phyloP scores from a whole-genome alignment of 2,113 vertebrate species.

The Neotoma lepida region DNA sequence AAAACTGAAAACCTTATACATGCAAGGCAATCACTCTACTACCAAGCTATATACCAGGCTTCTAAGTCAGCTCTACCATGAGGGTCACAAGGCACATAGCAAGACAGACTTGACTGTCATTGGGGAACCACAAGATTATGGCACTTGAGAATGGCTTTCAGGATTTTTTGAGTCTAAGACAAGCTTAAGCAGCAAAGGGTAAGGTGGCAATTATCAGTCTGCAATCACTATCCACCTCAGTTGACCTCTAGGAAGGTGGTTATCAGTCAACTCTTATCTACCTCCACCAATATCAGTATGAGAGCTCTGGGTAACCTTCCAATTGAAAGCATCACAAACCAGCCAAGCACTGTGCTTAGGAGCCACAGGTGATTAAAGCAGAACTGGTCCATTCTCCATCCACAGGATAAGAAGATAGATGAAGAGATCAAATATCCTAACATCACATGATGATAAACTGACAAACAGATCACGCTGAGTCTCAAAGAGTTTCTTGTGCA shows the following conservation, averaged over 20 bases:
- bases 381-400: rapidly evolving
- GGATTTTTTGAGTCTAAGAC: background rate
- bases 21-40: background rate
- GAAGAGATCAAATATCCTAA: background rate
- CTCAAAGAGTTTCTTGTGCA: background rate
- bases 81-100: background rate
- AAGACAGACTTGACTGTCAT: background rate
- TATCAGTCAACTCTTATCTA: too few relatives aligned
- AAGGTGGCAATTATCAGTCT: background rate
- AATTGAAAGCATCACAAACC: background rate
- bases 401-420: background rate
- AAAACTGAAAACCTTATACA: background rate
- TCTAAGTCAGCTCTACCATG: background rate
- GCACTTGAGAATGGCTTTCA: background rate
- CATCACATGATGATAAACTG: background rate
- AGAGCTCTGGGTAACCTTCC: background rate
- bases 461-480: background rate
- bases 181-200: background rate
- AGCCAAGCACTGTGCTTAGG: background rate
- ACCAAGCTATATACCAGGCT: background rate
- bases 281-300: background rate
- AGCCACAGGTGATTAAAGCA: background rate
- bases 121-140: background rate
- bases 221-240: background rate
- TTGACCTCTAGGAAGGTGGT: background rate